Evolutionary conservation across 1,140 invertebrate genomes (phyloP).

Genomic region (Mya arenaria): DNA sequence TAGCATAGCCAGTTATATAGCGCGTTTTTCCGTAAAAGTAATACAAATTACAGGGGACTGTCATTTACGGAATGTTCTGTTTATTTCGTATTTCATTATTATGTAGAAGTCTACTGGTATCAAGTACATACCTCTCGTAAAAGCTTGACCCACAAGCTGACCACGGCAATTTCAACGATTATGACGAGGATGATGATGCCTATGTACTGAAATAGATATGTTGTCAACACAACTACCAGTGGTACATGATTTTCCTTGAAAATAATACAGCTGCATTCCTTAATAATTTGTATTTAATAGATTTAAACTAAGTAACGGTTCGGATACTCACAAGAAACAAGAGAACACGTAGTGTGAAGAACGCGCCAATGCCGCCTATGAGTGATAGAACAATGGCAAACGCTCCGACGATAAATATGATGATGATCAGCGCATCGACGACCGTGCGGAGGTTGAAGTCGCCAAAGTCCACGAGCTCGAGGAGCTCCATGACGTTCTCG

Average conservation of each 20-base stretch:
- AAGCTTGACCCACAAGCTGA: slow-evolving; percentile 22
- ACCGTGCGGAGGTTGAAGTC: not conserved
- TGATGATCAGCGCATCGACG: slow-evolving; percentile 1
- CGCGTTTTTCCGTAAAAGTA: no score
- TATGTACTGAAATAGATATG: slow-evolving; percentile 42
- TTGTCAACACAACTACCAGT: no score
- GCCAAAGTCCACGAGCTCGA: slow-evolving; percentile 21
- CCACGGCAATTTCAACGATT: not conserved
- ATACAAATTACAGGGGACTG: no score
- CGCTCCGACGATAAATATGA: slow-evolving; percentile 11
- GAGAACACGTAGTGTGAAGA: not conserved
- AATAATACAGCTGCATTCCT: no score
- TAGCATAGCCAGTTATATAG: no score
- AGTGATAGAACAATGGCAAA: slow-evolving; percentile 33
- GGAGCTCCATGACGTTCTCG: slow-evolving; percentile 14
- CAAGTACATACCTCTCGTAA: slow-evolving; percentile 24
- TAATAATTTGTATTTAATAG: no score
- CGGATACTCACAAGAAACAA: no score
- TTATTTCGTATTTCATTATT: no score
- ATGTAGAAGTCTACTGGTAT: no score
- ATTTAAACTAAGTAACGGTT: no score
- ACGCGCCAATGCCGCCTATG: slow-evolving; percentile 17
- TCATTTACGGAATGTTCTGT: no score
- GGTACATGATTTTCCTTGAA: no score
- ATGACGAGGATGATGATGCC: slow-evolving; percentile 15